Percentiles rank a stretch among this genome's conserved stretches.
These are phyloP conservation scores for Leptodactylus fuscus DNA, from an alignment of 2,113 vertebrate genomes.

Conservation along the genomic window DNA sequence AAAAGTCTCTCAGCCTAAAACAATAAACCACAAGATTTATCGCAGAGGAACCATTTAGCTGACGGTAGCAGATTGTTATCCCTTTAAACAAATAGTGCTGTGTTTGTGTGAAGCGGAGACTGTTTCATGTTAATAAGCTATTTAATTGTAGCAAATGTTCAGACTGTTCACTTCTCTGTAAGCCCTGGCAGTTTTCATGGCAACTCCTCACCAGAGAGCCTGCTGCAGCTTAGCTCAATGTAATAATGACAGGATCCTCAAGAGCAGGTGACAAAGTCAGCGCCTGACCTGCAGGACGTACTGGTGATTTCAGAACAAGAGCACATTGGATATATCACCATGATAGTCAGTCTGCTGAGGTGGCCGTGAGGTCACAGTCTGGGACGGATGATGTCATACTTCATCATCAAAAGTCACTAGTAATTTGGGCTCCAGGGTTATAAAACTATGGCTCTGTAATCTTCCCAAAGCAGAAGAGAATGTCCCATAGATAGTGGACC, in stretches of 20 bases:
- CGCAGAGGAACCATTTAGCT: conserved; percentile 46
- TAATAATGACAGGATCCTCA: conserved; percentile 9
- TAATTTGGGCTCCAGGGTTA: too few relatives aligned
- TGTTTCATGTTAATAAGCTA: conserved; percentile 42
- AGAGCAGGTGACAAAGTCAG: neutral
- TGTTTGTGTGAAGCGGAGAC: conserved; percentile 37
- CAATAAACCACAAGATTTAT: conserved; percentile 41
- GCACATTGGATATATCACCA: neutral
- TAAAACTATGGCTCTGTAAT: too few relatives aligned
- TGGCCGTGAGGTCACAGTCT: neutral
- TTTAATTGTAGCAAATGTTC: conserved; percentile 45
- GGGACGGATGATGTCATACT: neutral
- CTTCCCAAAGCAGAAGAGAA: too few relatives aligned
- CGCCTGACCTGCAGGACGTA: neutral
- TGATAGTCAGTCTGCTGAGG: too few relatives aligned
- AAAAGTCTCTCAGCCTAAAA: conserved; percentile 6
- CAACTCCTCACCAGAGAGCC: conserved; percentile 19
- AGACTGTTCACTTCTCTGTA: conserved; percentile 39
- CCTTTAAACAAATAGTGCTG: conserved; percentile 50
- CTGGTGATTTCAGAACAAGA: neutral
- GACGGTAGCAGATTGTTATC: conserved; percentile 40
- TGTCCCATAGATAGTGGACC: too few relatives aligned
- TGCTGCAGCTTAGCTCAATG: neutral
- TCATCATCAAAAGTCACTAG: neutral
- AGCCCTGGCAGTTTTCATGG: conserved; percentile 42